Base-by-base conservation (phyloP, 2,888 invertebrate genomes). In the Meghimatium bilineatum region DNA sequence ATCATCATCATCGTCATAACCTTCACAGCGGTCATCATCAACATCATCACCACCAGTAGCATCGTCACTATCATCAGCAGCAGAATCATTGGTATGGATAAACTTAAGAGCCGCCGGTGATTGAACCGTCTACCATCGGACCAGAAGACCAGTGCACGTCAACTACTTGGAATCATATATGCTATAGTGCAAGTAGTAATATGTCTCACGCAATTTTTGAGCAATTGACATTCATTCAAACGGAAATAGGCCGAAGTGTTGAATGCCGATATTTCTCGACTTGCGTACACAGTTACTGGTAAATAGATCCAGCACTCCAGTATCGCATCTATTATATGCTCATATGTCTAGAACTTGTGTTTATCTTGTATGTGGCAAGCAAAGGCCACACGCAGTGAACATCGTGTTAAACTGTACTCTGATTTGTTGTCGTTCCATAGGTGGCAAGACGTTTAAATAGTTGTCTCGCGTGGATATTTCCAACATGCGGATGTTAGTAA, bases 301-400 rank as follows among this genome's bases (percentile, higher is more conserved):
- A n/a, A n/a, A n/a, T n/a, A n/a, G n/a, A n/a, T n/a, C n/a, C 17
- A 34, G 26, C 32, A 67, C 3, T 10, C 67, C 8, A 67, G 32
- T 67, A 34, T 23, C 44, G n/a, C 23, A 76, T 56, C n/a, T n/a
- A 77, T 77, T 60, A 0, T 26, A 60, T 77, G 1, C 36, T 60
- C 52, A 36, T 77, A n/a, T 77, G 77, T 36, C 63, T 60, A 32
- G 14, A 60, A 1, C 34, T n/a, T n/a, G 3, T 56, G 56, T 77
- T 77, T 56, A 60, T 17, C 32, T 34, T 77, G 38, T 8, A 34
- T 14, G 36, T 63, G 77, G 38, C 63, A 63, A 23, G 23, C 10
- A 63, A 60, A 77, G 74, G 52, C 74, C 74, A 74, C 74, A 74
- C 74, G 32, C 74, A 52, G 12, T 52, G 26, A 32, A 29, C 17